phyloP scores from a whole-genome alignment of 2,113 vertebrate species.

The Illadopsis cleaveri region DNA sequence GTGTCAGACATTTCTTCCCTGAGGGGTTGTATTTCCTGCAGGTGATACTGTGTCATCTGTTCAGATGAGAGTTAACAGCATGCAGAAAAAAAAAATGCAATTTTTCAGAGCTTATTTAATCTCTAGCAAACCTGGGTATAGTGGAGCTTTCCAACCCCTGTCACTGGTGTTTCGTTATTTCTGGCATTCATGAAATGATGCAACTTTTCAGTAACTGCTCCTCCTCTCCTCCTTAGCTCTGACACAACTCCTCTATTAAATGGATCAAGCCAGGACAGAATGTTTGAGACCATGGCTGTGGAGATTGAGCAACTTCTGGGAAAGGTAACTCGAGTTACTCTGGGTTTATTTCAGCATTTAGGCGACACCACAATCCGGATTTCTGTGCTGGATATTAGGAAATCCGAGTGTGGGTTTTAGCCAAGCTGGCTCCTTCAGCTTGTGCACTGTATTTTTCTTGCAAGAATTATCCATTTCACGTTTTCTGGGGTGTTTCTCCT shows the following conservation, averaged over 20 bases:
- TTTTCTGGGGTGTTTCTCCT: neutral
- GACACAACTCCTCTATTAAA: constrained; percentile 95
- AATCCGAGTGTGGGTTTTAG: fast-evolving
- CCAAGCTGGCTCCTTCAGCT: neutral
- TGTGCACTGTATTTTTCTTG: neutral
- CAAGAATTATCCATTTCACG: neutral
- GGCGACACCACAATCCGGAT: fast-evolving
- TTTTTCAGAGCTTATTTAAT: neutral
- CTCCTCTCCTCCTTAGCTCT: constrained; percentile 76
- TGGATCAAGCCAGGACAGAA: constrained; percentile 97
- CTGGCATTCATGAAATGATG: neutral
- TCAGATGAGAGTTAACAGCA: neutral
- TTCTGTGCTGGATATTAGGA: neutral
- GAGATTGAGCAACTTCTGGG: constrained; percentile 96
- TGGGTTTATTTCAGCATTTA: neutral
- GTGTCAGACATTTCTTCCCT: neutral
- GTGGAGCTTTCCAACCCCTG: neutral
- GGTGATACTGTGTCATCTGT: neutral
- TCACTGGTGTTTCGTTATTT: neutral
- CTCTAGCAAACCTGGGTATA: neutral
- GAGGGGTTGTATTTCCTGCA: neutral
- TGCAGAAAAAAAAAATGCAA: neutral
- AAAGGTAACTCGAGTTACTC: constrained; percentile 78
- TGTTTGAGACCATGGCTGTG: constrained; percentile 99
- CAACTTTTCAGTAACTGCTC: neutral